Conservation (phyloP, 2,797 vertebrate species). For the Cynopterus sphinx region DNA sequence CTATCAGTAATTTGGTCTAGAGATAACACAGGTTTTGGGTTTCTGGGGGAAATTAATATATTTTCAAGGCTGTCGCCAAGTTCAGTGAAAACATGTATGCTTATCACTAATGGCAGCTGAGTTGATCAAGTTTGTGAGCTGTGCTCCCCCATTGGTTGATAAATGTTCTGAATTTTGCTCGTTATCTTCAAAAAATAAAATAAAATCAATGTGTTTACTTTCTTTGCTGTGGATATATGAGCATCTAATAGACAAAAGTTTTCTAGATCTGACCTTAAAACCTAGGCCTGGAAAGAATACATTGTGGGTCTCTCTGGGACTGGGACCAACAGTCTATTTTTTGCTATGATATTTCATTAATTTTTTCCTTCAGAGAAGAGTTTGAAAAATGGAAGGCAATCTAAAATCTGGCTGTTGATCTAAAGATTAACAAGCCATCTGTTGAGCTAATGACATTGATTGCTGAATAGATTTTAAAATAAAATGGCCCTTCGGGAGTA, state of each 20-base stretch:
- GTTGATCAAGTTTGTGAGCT: slow-evolving; percentile 8
- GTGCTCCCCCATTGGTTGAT: background rate
- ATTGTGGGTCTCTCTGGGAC: background rate
- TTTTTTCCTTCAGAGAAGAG: background rate
- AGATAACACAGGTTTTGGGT: background rate
- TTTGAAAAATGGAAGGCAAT: slow-evolving; percentile 43
- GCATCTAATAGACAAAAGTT: background rate
- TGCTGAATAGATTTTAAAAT: slow-evolving; percentile 40
- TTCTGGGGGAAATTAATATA: background rate
- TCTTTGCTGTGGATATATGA: background rate
- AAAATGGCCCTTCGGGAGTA: background rate
- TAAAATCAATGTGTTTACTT: slow-evolving; percentile 11
- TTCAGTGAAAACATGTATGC: background rate
- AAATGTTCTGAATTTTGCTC: slow-evolving; percentile 15
- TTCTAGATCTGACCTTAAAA: background rate
- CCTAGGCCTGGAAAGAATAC: background rate
- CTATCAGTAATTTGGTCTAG: background rate
- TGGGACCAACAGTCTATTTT: background rate
- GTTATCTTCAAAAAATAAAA: slow-evolving; percentile 10
- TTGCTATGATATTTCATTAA: background rate
- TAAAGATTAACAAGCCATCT: slow-evolving; percentile 3
- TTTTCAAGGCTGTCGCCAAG: background rate
- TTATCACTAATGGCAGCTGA: background rate
- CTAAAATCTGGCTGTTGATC: background rate
- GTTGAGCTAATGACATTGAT: slow-evolving; percentile 37